A percentile compares a stretch with the other conserved stretches of the same genome.
phyloP scores from a whole-genome alignment of 2,888 invertebrate genomes.

The Drosophila paramelanica region DNA sequence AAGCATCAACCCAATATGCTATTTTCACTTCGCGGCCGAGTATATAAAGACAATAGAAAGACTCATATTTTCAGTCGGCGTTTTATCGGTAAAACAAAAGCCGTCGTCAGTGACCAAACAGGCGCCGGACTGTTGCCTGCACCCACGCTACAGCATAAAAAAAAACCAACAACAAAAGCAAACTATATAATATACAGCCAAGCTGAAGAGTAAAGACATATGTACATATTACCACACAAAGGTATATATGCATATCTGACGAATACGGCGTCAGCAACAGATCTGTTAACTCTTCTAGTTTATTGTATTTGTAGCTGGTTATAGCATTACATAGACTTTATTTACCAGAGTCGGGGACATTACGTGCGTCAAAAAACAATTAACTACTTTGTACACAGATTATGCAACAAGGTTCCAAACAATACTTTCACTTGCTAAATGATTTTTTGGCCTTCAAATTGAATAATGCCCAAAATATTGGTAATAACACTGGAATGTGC shows the following conservation, averaged over 20 bases:
- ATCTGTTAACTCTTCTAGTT: constrained; percentile 26
- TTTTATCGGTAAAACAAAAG: constrained; percentile 66
- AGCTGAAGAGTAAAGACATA: not conserved
- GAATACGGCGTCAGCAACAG: not conserved
- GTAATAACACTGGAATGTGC: constrained; percentile 21
- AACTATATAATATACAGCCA: constrained; percentile 3
- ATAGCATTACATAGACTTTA: constrained; percentile 33
- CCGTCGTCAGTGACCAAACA: constrained; percentile 31
- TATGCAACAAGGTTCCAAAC: constrained; percentile 4
- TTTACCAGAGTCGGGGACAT: constrained; percentile 6
- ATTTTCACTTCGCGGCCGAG: not conserved
- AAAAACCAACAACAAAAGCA: constrained; percentile 36
- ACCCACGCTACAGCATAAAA: constrained; percentile 41
- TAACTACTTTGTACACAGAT: constrained; percentile 6
- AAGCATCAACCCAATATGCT: not conserved
- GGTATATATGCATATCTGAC: not conserved
- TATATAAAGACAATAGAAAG: constrained; percentile 28
- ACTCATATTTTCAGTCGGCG: constrained; percentile 51
- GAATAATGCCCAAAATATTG: constrained; percentile 12
- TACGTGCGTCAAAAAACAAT: constrained; percentile 32
- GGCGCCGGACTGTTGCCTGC: constrained; percentile 29
- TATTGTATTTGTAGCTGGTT: not conserved
- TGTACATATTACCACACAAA: constrained; percentile 14
- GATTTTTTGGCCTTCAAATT: constrained; percentile 38
- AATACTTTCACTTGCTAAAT: constrained; percentile 45